Evolutionary conservation across 2,888 invertebrate genomes (phyloP).

Genomic region (Cyrtodaria siliqua): DNA sequence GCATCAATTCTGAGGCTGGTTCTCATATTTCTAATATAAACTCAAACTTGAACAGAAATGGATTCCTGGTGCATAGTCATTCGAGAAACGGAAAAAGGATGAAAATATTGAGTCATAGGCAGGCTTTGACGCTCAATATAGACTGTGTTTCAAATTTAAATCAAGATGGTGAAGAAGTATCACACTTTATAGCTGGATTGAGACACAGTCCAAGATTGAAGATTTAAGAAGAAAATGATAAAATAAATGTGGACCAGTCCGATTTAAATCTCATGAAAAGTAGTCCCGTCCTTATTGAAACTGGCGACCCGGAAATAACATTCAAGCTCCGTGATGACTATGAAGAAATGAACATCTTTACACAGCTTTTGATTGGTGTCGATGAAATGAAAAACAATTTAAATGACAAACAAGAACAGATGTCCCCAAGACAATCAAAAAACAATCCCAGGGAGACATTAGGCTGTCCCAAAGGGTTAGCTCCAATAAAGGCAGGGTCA

Average conservation of each 20-base stretch:
- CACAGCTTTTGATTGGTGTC: conserved; percentile 52
- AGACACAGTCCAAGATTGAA: conserved; percentile 69
- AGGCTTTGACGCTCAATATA: conserved; percentile 39
- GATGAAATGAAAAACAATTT: conserved; percentile 35
- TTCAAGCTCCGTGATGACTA: conserved; percentile 37
- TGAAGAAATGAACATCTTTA: conserved; percentile 54
- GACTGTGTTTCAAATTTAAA: conserved; percentile 31
- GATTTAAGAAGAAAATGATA: conserved; percentile 25
- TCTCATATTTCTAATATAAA: not conserved
- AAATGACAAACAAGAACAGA: not conserved
- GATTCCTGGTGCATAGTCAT: conserved; percentile 18
- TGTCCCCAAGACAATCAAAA: conserved; percentile 3
- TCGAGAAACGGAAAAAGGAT: conserved; percentile 31
- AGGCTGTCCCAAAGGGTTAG: conserved; percentile 11
- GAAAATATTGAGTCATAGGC: conserved; percentile 21
- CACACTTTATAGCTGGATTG: not conserved
- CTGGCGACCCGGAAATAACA: conserved; percentile 53
- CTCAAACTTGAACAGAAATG: not conserved
- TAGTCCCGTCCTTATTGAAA: conserved; percentile 6
- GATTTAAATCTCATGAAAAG: conserved; percentile 25
- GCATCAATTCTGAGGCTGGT: conserved; percentile 3
- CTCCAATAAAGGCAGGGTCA: conserved; percentile 7
- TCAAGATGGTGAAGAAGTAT: conserved; percentile 12
- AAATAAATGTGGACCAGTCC: conserved; percentile 13
- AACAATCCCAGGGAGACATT: conserved; percentile 6